Evolutionary conservation across 1,140 invertebrate genomes (phyloP), one percentile per base, ranked within the genome.

Genomic region (Cyclargus thomasi): DNA sequence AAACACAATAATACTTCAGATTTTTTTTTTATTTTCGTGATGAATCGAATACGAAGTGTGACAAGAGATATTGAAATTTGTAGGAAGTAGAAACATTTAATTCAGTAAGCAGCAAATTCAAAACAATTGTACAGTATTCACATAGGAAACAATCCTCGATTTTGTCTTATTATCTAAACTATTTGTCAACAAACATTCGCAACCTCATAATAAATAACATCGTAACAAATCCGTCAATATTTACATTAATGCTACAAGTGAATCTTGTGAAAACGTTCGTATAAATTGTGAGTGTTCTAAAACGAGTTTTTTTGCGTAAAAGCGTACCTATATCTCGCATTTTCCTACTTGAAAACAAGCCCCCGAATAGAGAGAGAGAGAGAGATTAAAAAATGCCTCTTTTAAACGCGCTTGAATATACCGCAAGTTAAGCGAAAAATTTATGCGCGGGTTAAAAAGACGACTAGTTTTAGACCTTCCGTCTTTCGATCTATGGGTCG

Each of bases 141-240:
- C 65, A 71, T 73, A 75, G 69, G 69, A 77, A 74, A 72, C 67
- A 83, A 87, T 79, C 73, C 73, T 63, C 73, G 75, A 77, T 72
- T 65, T 47, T 29, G 75, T 75, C 74, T 80, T 81, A 86, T 64
- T 76, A 70, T 76, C 71, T 81, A 84, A 72, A 65, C 78, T 80
- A 81, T 90, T 90, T 85, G 84, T 91, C 87, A 90, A 87, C 81
- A 85, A 88, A 90, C 78, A 78, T 85, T 84, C 73, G 80, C 79
- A 87, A 86, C 78, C 78, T 77, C 78, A 69, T 73, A 75, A 84
- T 80, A 81, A 79, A 81, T 80, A 86, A 84, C 82, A 80, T 78
- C 75, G 47, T 79, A 82, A 86, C 76, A 84, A 74, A 80, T 74
- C 77, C 29, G 73, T 72, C 72, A 75, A 73, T 80, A 80, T 78